phyloP scores from a whole-genome alignment of 1,140 invertebrate genomes.

The Heliconius eleuchia region DNA sequence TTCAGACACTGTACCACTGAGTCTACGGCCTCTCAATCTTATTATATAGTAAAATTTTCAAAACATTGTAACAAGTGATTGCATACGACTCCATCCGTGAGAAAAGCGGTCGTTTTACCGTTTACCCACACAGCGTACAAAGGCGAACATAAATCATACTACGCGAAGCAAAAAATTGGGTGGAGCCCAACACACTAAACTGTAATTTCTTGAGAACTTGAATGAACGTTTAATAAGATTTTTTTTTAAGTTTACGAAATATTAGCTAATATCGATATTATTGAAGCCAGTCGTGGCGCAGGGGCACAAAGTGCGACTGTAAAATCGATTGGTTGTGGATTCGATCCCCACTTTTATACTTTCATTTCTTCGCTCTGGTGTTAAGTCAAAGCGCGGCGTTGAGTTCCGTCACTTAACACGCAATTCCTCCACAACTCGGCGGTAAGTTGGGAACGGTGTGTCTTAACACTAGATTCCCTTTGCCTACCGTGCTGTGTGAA shows the following conservation, averaged over 20 bases:
- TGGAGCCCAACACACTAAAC: background rate
- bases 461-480: too few relatives aligned
- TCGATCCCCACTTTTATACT: too few relatives aligned
- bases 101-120: constrained; percentile 46
- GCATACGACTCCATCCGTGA: constrained; percentile 42
- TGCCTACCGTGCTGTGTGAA: too few relatives aligned
- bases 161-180: constrained; percentile 39
- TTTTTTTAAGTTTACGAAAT: background rate
- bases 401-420: too few relatives aligned
- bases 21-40: background rate
- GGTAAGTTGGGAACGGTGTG: too few relatives aligned
- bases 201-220: constrained; percentile 2
- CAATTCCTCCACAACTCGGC: too few relatives aligned
- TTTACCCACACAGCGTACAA: constrained; percentile 35
- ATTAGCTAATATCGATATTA: background rate
- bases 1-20: too few relatives aligned
- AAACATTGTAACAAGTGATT: constrained; percentile 39
- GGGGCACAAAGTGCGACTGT: too few relatives aligned
- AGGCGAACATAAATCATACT: constrained; percentile 48
- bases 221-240: background rate
- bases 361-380: too few relatives aligned
- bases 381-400: too few relatives aligned
- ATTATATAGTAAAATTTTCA: constrained; percentile 10
- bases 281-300: too few relatives aligned
- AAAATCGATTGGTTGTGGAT: too few relatives aligned